phyloP scores from a whole-genome alignment of 2,888 invertebrate genomes.

The Marasmarcha lunaedactyla region DNA sequence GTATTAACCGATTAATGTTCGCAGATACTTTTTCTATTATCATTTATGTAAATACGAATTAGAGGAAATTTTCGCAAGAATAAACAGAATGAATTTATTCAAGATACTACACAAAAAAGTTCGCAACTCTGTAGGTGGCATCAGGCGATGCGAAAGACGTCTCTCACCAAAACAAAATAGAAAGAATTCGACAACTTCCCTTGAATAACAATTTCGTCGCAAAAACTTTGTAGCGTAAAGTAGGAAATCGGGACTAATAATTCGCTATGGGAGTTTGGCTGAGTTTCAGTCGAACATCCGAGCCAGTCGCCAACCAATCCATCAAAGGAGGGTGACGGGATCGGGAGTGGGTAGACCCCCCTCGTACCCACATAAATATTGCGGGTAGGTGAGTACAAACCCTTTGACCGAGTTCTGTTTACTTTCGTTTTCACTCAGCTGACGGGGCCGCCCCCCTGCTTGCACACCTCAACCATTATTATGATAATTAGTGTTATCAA shows the following conservation, averaged over 20 bases:
- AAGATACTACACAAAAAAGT: neutral
- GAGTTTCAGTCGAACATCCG: conserved; percentile 62
- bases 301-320: conserved; percentile 67
- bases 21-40: too few relatives aligned
- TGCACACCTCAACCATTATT: conserved; percentile 58
- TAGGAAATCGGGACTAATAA: conserved; percentile 58
- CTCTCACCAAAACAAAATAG: conserved; percentile 45
- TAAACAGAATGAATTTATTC: too few relatives aligned
- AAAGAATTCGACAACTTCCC: conserved; percentile 57
- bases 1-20: too few relatives aligned
- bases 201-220: conserved; percentile 57
- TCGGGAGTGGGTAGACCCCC: conserved; percentile 51
- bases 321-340: conserved; percentile 65
- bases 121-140: neutral
- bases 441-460: conserved; percentile 58
- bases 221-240: conserved; percentile 47
- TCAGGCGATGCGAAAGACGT: conserved; percentile 19
- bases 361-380: conserved; percentile 68
- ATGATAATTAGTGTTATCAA: conserved; percentile 64
- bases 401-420: conserved; percentile 73
- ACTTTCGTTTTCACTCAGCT: conserved; percentile 72
- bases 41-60: too few relatives aligned
- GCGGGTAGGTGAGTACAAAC: conserved; percentile 70
- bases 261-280: conserved; percentile 44
- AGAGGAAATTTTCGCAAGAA: too few relatives aligned